Conservation (phyloP, 2,888 invertebrate species). For the Tholera decimalis region DNA sequence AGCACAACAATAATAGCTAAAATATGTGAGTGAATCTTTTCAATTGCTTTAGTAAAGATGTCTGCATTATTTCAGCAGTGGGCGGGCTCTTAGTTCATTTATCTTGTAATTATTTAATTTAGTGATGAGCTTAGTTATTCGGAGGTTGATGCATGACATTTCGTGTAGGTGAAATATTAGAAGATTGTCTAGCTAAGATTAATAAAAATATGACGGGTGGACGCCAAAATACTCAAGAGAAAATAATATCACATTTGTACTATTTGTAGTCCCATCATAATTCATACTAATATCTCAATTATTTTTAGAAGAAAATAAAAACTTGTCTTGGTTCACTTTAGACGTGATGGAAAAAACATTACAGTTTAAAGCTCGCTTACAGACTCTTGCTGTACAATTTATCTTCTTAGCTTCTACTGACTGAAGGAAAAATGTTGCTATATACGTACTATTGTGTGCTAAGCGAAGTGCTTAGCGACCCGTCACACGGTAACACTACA, state of each 20-base stretch:
- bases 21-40: not conserved
- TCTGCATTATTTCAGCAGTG: slow-evolving; percentile 28
- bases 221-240: slow-evolving; percentile 10
- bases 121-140: slow-evolving; percentile 11
- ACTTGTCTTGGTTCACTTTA: not conserved
- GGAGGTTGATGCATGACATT: slow-evolving; percentile 48
- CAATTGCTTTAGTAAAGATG: slow-evolving; percentile 13
- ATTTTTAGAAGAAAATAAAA: not conserved
- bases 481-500: slow-evolving; percentile 57
- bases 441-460: slow-evolving; percentile 51
- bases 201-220: slow-evolving; percentile 26
- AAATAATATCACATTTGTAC: slow-evolving; percentile 5
- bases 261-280: not conserved
- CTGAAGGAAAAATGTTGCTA: slow-evolving; percentile 47
- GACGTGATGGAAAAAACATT: slow-evolving; percentile 15
- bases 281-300: slow-evolving; percentile 4
- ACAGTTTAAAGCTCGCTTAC: slow-evolving; percentile 40
- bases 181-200: slow-evolving; percentile 22
- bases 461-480: slow-evolving; percentile 56
- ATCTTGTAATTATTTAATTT: slow-evolving; percentile 43
- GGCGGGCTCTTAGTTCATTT: slow-evolving; percentile 20
- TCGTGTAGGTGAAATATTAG: slow-evolving; percentile 41
- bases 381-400: slow-evolving; percentile 49
- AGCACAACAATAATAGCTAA: not conserved
- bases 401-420: slow-evolving; percentile 52